Evolutionary conservation across 2,797 vertebrate genomes (phyloP), one percentile per base, ranked within the genome.

Genomic region (Crenichthys baileyi): DNA sequence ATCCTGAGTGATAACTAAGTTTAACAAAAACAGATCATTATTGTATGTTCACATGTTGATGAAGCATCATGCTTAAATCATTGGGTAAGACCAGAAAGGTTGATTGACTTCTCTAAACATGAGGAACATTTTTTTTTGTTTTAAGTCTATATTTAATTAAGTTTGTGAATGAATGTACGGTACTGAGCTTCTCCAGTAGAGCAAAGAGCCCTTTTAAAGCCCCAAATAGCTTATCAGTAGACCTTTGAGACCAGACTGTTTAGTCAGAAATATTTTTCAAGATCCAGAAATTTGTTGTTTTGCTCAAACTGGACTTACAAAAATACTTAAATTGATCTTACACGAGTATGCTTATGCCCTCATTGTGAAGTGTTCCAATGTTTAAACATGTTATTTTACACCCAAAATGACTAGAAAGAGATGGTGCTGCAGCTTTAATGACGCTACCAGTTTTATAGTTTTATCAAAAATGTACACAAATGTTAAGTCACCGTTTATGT

Each of bases 1-100:
- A 7, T 67, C 85, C 76, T 74, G 55, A 85, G 76, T 65, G 60
- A 76, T 75, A 77, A 71, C 44, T 7, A 6, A 83, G 83, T 78
- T 87, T 82, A 81, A 82, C 63, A 68, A 41, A 60, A 75, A 70
- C 31, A 73, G 53, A 46, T 67, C 46, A 1, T 24, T 2, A 16
- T 24, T 68, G 46, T 55, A 51, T 65, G 78, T 60, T 26, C 55
- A 53, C 0, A 12, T 31, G 29, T 26, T 22, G 58, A 61, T 11
- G 11, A 46, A 2, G 44, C 11, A 7, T 13, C 29, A 16, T 31
- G 16, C 16, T 18, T 36, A 63, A 63, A 36, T 63, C 15, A 36
- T 63, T 63, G 26, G 0, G 61, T 5, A 61, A 26, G 56, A n/a
- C 15, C 6, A 16, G 36, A 67, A 67, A 67, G 20, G 24, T 22